These are phyloP conservation scores for Uloborus diversus DNA, from an alignment of 1,140 invertebrate species.

Conservation along the genomic window DNA sequence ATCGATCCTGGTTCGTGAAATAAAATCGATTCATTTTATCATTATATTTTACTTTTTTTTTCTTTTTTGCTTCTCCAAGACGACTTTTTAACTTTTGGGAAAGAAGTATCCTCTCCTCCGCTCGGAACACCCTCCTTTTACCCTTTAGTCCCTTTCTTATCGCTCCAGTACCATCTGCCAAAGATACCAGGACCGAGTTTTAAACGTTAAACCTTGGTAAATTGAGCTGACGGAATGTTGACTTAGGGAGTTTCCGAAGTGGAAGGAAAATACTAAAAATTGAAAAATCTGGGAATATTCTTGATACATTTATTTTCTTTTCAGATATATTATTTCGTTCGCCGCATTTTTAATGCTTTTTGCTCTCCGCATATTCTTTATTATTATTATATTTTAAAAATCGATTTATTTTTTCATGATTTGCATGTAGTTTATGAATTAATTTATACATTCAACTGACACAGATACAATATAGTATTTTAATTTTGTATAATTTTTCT, in stretches of 20 bases:
- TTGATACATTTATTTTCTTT: background rate
- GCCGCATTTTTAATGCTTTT: no score
- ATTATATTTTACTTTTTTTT: background rate
- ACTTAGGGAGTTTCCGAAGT: conserved; percentile 13
- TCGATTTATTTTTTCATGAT: no score
- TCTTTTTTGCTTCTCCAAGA: conserved; percentile 1
- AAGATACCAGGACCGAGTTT: conserved; percentile 29
- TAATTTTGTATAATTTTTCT: no score
- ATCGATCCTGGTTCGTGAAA: conserved; percentile 8
- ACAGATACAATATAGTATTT: no score
- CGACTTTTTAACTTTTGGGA: conserved; percentile 17
- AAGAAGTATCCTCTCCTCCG: background rate
- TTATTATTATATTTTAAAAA: no score
- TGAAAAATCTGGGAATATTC: background rate
- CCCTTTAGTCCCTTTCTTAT: conserved; percentile 32
- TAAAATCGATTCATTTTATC: conserved; percentile 21
- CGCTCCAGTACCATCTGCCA: conserved; percentile 31
- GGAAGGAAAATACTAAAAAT: conserved; percentile 8
- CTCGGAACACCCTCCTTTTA: background rate
- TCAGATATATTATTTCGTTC: no score
- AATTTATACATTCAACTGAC: no score
- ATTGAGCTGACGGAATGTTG: conserved; percentile 40
- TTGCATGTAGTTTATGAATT: no score
- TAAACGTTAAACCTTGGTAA: conserved; percentile 50
- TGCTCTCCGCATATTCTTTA: no score